Evolutionary conservation across 2,888 invertebrate genomes (phyloP).

Genomic region (Watsonalla binaria): DNA sequence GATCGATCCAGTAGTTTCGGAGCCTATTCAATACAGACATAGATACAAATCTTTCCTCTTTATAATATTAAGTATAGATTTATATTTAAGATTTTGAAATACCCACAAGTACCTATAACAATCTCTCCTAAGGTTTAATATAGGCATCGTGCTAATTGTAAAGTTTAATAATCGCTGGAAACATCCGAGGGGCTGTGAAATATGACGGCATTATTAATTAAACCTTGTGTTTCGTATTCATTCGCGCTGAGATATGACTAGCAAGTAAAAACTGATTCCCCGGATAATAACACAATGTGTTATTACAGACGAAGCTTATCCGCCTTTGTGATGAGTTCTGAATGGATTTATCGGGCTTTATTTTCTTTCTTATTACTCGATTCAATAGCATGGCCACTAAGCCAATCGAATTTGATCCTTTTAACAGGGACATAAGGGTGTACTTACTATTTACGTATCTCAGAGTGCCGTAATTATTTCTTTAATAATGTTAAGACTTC

Average conservation of each 20-base stretch:
- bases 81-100: too few species aligned
- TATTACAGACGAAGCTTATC: conserved; percentile 57
- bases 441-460: too few species aligned
- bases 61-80: too few species aligned
- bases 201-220: conserved; percentile 33
- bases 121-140: background rate
- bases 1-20: too few species aligned
- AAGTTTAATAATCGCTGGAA: conserved; percentile 16
- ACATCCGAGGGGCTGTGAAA: conserved; percentile 18
- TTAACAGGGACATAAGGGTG: conserved; percentile 18
- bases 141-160: conserved; percentile 12
- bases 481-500: too few species aligned
- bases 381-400: conserved; percentile 34
- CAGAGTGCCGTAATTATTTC: too few species aligned
- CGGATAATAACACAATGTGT: conserved; percentile 49
- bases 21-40: too few species aligned
- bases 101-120: too few species aligned
- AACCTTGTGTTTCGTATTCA: conserved; percentile 26
- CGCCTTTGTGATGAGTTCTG: conserved; percentile 58
- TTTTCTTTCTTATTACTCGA: conserved; percentile 38
- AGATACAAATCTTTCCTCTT: too few species aligned
- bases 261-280: conserved; percentile 40
- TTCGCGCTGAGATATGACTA: conserved; percentile 33
- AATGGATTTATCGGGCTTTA: conserved; percentile 48
- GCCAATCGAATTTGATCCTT: conserved; percentile 26